Percentiles rank a stretch among this genome's conserved stretches.
Evolutionary conservation across 2,113 vertebrate species (phyloP).

Genomic region (Osmerus mordax): DNA sequence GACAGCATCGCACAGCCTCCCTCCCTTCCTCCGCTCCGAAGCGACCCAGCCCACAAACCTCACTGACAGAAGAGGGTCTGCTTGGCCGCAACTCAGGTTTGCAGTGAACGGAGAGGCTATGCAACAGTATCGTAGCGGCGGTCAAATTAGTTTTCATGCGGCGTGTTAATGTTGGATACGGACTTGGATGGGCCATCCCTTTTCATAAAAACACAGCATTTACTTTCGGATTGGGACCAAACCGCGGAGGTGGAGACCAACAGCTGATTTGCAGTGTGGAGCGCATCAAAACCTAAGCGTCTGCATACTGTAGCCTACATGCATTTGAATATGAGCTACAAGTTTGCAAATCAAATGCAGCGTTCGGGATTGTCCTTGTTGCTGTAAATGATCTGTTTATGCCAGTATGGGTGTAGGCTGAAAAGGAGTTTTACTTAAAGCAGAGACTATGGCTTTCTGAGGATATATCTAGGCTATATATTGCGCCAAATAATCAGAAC

Average conservation of each 20-base stretch:
- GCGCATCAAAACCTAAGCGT: not conserved
- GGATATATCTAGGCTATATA: constrained; percentile 21
- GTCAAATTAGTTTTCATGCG: constrained; percentile 3
- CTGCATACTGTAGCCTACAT: not conserved
- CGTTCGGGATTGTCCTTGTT: constrained; percentile 11
- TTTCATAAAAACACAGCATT: not conserved
- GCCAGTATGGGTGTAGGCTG: constrained; percentile 60
- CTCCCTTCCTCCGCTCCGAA: not conserved
- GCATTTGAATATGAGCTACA: constrained; percentile 23
- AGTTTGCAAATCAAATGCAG: constrained; percentile 40
- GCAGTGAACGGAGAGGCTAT: constrained; percentile 20
- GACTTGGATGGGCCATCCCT: not conserved
- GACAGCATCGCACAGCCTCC: not conserved
- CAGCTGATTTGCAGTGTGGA: not conserved
- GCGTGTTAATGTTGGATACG: not conserved
- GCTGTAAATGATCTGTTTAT: not conserved
- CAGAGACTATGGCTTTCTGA: constrained; percentile 46
- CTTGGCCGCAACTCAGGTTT: not conserved
- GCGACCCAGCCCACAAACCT: not conserved
- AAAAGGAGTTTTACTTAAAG: constrained; percentile 29
- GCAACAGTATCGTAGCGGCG: constrained; percentile 26
- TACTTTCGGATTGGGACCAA: not conserved
- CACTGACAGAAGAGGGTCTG: not conserved
- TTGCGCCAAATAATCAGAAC: constrained; percentile 45
- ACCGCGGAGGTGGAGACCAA: not conserved